A percentile compares a stretch with the other conserved stretches of the same genome.
Conservation (phyloP, 2,113 vertebrate genomes). For the Zootoca vivipara region DNA sequence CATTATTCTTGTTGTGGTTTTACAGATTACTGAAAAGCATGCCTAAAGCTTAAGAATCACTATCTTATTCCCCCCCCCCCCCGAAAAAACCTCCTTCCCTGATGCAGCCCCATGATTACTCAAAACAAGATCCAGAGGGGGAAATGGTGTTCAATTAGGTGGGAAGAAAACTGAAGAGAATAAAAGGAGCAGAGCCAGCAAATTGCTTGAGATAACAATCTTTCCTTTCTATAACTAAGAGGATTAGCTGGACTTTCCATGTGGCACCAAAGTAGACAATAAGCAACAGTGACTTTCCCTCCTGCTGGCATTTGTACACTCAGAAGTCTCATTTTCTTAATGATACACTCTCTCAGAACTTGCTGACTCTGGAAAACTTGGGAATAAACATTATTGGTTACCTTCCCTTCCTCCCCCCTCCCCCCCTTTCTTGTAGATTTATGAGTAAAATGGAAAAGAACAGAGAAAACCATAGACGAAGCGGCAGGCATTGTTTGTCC, state of each 20-base stretch:
- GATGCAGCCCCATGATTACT: constrained; percentile 72
- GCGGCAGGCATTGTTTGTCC: constrained; percentile 56
- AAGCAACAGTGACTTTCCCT: constrained; percentile 72
- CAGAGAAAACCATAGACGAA: constrained; percentile 54
- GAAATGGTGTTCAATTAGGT: constrained; percentile 74
- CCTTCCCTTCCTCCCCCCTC: constrained; percentile 39
- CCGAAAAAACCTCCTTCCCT: constrained; percentile 50
- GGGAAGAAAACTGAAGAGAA: constrained; percentile 71
- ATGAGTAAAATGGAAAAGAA: constrained; percentile 58
- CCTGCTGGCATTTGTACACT: constrained; percentile 69
- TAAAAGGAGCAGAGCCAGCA: constrained; percentile 70
- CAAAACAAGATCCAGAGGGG: constrained; percentile 62
- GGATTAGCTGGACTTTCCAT: constrained; percentile 77
- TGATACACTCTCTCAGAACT: constrained; percentile 66
- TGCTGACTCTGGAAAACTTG: constrained; percentile 66
- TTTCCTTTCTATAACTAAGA: constrained; percentile 74
- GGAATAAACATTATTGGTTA: constrained; percentile 63
- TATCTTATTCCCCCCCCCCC: constrained; percentile 24
- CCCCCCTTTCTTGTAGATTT: constrained; percentile 56
- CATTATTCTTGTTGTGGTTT: neutral
- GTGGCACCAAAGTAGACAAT: constrained; percentile 73
- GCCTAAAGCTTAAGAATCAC: constrained; percentile 4
- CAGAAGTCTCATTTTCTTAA: constrained; percentile 71
- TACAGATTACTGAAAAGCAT: neutral
- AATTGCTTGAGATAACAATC: constrained; percentile 76